These are phyloP conservation scores for Pelecanus crispus DNA, from an alignment of 2,113 vertebrate genomes.

Conservation along the genomic window DNA sequence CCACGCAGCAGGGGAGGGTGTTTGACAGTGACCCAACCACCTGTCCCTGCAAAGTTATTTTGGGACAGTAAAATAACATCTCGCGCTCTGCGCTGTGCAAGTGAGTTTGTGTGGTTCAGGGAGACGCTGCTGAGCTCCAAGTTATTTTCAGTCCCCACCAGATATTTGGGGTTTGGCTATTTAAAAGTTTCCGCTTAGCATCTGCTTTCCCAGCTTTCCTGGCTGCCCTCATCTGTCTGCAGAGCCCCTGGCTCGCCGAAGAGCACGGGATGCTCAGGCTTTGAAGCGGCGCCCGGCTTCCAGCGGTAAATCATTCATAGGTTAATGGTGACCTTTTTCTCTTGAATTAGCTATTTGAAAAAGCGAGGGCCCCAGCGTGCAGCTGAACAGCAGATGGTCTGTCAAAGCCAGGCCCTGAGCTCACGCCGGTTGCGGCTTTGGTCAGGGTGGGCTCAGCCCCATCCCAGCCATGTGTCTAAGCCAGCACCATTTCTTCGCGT, in stretches of 20 bases:
- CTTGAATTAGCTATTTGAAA: neutral
- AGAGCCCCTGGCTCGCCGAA: neutral
- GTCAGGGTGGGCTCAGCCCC: neutral
- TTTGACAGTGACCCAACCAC: neutral
- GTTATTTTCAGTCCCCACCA: neutral
- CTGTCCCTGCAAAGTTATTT: slow-evolving; percentile 10
- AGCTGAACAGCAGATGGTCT: neutral
- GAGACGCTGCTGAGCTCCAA: rapidly evolving
- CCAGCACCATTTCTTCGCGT: rapidly evolving
- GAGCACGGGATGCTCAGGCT: neutral
- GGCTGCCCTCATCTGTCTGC: neutral
- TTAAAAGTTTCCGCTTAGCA: neutral
- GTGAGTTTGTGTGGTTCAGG: rapidly evolving
- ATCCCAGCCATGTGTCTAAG: neutral
- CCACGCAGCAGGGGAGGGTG: neutral
- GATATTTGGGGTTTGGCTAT: neutral
- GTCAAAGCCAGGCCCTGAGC: neutral
- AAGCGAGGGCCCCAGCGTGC: rapidly evolving
- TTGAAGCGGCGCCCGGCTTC: neutral
- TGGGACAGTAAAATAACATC: neutral
- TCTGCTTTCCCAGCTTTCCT: neutral
- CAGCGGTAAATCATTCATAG: neutral
- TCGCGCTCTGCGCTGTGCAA: rapidly evolving
- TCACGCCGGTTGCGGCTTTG: rapidly evolving
- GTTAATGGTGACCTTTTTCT: neutral